Conservation (phyloP, 2,113 vertebrate species). For the Megalops atlanticus region DNA sequence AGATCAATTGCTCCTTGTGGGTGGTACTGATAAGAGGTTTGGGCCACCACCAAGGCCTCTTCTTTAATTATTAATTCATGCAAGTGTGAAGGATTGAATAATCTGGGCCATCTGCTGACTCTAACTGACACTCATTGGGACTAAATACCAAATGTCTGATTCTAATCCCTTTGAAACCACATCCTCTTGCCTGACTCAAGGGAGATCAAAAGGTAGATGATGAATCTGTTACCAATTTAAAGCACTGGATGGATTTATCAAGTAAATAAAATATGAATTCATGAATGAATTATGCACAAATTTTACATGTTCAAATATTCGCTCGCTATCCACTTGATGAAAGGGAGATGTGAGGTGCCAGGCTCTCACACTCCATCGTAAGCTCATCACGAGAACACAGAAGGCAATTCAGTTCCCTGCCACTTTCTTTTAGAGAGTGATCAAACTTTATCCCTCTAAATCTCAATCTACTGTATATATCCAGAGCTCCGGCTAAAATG, state of each 20-base stretch:
- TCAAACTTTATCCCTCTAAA: constrained; percentile 6
- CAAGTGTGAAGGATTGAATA: constrained; percentile 17
- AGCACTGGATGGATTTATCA: constrained; percentile 37
- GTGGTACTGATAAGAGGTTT: neutral
- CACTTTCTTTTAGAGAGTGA: neutral
- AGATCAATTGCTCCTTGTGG: constrained; percentile 10
- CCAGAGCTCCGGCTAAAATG: neutral
- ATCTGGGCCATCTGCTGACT: constrained; percentile 35
- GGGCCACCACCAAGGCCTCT: constrained; percentile 9
- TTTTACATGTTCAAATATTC: constrained; percentile 33
- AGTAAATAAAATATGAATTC: constrained; percentile 42
- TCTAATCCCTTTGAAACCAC: constrained; percentile 35
- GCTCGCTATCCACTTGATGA: constrained; percentile 24
- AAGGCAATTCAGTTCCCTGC: neutral
- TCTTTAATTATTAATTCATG: constrained; percentile 23
- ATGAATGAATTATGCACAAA: constrained; percentile 33
- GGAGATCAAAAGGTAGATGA: constrained; percentile 35
- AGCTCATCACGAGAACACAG: too few species aligned
- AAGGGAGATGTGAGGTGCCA: constrained; percentile 19
- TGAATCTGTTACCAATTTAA: constrained; percentile 36
- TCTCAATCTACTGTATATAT: neutral
- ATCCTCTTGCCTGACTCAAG: constrained; percentile 6
- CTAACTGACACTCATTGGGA: constrained; percentile 29
- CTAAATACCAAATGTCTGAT: constrained; percentile 30
- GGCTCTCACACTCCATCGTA: neutral